These are phyloP conservation scores for Cotesia glomerata DNA, from an alignment of 1,140 invertebrate genomes.

Conservation along the genomic window DNA sequence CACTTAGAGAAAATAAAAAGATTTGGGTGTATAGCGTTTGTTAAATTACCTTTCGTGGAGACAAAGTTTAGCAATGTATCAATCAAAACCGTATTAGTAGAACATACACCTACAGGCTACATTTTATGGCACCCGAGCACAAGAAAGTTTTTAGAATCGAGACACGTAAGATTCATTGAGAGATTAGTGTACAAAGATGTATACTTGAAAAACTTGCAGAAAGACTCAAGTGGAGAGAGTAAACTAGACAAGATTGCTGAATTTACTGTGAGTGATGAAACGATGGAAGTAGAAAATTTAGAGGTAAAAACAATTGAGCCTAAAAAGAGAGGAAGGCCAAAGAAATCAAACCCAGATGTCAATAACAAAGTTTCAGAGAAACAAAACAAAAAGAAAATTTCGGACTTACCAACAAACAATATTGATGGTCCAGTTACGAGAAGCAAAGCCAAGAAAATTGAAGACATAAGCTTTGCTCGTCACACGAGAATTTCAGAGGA, in stretches of 20 bases:
- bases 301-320: conserved; percentile 2
- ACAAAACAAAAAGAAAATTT: conserved; percentile 7
- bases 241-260: conserved; percentile 11
- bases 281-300: conserved; percentile 3
- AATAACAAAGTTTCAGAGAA: conserved; percentile 8
- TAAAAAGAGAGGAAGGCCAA: conserved; percentile 20
- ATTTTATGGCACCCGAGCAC: no score
- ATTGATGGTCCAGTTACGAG: conserved; percentile 19
- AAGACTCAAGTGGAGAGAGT: background rate
- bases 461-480: conserved; percentile 24
- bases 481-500: conserved; percentile 21
- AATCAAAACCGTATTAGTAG: conserved; percentile 24
- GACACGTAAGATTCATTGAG: no score
- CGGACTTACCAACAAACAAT: background rate
- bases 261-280: conserved; percentile 12
- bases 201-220: no score
- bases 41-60: conserved; percentile 16
- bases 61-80: conserved; percentile 19
- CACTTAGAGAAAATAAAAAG: conserved; percentile 22
- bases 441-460: conserved; percentile 25
- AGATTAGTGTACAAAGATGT: no score
- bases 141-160: no score
- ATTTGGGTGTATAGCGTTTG: conserved; percentile 23
- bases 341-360: conserved; percentile 16
- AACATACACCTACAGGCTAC: no score